phyloP scores from a whole-genome alignment of 2,797 vertebrate species.

The Acanthopagrus latus region DNA sequence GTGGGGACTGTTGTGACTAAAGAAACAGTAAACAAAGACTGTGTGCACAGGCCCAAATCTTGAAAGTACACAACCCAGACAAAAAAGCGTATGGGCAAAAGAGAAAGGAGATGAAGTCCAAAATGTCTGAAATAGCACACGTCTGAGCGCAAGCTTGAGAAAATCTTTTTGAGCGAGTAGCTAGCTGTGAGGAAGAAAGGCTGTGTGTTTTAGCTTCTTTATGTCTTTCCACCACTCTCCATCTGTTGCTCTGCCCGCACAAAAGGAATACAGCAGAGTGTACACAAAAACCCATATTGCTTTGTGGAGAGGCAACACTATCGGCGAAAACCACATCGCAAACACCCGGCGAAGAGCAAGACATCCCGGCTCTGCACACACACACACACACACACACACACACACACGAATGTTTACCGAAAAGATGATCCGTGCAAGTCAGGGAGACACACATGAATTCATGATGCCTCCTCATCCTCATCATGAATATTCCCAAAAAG shows the following conservation, averaged over 20 bases:
- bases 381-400: too few relatives aligned
- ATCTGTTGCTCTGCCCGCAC: slow-evolving; percentile 77
- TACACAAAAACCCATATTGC: slow-evolving; percentile 78
- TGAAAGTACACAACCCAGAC: slow-evolving; percentile 58
- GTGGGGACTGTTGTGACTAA: slow-evolving; percentile 27
- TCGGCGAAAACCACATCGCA: slow-evolving; percentile 73
- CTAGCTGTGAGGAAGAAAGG: slow-evolving; percentile 82
- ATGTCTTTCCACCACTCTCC: slow-evolving; percentile 73
- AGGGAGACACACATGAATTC: slow-evolving; percentile 85
- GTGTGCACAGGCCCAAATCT: slow-evolving; percentile 55
- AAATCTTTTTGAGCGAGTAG: slow-evolving; percentile 74
- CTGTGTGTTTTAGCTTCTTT: slow-evolving; percentile 84
- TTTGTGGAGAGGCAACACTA: slow-evolving; percentile 81
- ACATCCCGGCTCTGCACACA: slow-evolving; percentile 63
- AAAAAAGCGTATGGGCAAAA: slow-evolving; percentile 55
- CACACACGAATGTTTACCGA: slow-evolving; percentile 85
- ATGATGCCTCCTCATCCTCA: slow-evolving; percentile 88
- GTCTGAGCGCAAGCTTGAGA: slow-evolving; percentile 81
- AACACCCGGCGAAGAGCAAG: slow-evolving; percentile 64
- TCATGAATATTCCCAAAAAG: slow-evolving; percentile 94
- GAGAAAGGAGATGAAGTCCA: slow-evolving; percentile 68
- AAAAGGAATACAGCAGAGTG: slow-evolving; percentile 80
- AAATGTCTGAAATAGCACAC: slow-evolving; percentile 74
- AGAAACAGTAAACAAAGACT: slow-evolving; percentile 59
- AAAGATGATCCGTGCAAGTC: slow-evolving; percentile 89